phyloP scores from a whole-genome alignment of 2,888 invertebrate genomes.

The Syrista parreyssii region DNA sequence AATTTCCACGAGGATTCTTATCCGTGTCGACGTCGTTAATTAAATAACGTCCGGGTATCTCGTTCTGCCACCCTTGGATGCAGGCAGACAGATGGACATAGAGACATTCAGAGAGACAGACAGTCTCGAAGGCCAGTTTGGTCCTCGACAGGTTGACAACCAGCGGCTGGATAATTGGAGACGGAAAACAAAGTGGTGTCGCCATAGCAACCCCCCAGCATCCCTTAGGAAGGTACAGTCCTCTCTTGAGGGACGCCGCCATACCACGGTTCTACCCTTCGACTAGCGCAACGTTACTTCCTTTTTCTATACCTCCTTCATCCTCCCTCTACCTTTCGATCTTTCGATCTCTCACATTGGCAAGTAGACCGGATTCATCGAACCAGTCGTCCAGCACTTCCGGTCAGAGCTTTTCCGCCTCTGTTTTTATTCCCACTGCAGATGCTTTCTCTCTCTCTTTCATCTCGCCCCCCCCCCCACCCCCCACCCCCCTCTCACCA shows the following conservation, averaged over 20 bases:
- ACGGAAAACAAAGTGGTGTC: constrained; percentile 51
- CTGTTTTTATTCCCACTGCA: not conserved
- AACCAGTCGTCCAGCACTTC: constrained; percentile 17
- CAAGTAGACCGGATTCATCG: constrained; percentile 25
- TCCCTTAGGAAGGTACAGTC: constrained; percentile 27
- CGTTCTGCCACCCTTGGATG: no score
- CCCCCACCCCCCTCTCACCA: no score
- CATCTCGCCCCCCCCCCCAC: no score
- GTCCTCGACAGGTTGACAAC: constrained; percentile 42
- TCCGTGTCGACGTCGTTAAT: not conserved
- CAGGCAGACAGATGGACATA: no score
- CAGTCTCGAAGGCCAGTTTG: not conserved
- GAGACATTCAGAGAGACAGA: no score
- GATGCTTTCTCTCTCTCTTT: no score
- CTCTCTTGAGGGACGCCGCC: not conserved
- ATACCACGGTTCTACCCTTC: not conserved
- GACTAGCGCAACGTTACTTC: not conserved
- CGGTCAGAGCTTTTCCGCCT: not conserved
- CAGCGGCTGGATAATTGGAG: constrained; percentile 49
- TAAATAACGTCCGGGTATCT: not conserved
- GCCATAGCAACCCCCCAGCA: constrained; percentile 50
- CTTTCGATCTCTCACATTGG: no score
- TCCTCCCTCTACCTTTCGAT: not conserved
- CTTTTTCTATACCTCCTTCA: not conserved
- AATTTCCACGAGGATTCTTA: not conserved